These are phyloP conservation scores for Agonum fuliginosum DNA, from an alignment of 2,888 invertebrate genomes.

Conservation along the genomic window DNA sequence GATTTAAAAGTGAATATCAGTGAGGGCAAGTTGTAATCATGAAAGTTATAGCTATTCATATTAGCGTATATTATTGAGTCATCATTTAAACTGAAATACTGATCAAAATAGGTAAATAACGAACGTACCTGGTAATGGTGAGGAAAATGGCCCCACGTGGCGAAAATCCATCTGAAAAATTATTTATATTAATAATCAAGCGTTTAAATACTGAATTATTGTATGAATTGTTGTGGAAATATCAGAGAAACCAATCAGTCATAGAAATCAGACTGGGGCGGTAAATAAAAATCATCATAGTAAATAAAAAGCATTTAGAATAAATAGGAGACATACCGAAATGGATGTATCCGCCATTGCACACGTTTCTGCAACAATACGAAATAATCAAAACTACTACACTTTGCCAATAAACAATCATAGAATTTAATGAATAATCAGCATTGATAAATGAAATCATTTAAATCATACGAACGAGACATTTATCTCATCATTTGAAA, in stretches of 20 bases:
- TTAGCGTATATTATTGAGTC: conserved; percentile 34
- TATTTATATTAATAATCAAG: neutral
- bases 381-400: neutral
- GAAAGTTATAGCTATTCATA: conserved; percentile 22
- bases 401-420: neutral
- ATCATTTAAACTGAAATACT: conserved; percentile 5
- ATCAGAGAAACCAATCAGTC: conserved; percentile 38
- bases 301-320: neutral
- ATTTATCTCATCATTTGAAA: conserved; percentile 38
- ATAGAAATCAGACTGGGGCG: conserved; percentile 46
- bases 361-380: neutral
- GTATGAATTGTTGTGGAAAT: too few species aligned
- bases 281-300: neutral
- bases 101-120: neutral
- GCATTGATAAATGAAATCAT: conserved; percentile 44
- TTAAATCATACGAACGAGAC: conserved; percentile 53
- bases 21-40: conserved; percentile 40
- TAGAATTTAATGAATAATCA: conserved; percentile 1
- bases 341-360: neutral
- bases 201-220: too few species aligned
- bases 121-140: too few species aligned
- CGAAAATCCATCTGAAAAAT: neutral
- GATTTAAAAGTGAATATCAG: neutral
- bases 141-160: neutral
- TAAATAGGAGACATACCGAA: neutral